Evolutionary conservation across 2,797 vertebrate species (phyloP).

Genomic region (Enoplosus armatus): DNA sequence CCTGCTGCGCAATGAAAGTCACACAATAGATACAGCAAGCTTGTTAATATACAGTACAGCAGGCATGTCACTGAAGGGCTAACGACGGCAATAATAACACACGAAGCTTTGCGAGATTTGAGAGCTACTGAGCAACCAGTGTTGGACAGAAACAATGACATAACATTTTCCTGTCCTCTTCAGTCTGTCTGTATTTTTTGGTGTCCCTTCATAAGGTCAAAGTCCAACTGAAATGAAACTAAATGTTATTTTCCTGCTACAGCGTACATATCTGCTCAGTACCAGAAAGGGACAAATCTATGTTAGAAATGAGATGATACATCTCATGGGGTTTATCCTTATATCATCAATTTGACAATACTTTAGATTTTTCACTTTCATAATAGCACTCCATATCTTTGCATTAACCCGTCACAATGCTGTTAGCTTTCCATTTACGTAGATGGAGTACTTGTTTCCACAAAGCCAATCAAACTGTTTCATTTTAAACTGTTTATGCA

Average conservation of each 20-base stretch:
- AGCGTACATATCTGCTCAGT: not conserved
- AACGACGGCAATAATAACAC: not conserved
- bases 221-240: not conserved
- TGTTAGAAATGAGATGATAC: not conserved
- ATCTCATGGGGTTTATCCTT: not conserved
- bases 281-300: not conserved
- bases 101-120: not conserved
- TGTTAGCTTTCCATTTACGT: not conserved
- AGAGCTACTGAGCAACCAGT: not conserved
- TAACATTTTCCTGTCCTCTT: not conserved
- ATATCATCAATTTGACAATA: not conserved
- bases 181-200: not conserved
- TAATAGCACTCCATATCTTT: not conserved
- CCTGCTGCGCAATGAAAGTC: conserved; percentile 21
- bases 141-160: not conserved
- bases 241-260: not conserved
- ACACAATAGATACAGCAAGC: conserved; percentile 23
- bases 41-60: not conserved
- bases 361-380: too few relatives aligned
- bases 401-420: not conserved
- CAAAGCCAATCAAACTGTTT: not conserved
- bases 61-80: not conserved
- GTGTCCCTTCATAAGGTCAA: not conserved
- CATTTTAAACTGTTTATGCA: not conserved
- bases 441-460: too few relatives aligned